Percentiles rank a stretch among this genome's conserved stretches.
Evolutionary conservation across 2,113 vertebrate genomes (phyloP).

Genomic region (Ivindomyrus marchei): DNA sequence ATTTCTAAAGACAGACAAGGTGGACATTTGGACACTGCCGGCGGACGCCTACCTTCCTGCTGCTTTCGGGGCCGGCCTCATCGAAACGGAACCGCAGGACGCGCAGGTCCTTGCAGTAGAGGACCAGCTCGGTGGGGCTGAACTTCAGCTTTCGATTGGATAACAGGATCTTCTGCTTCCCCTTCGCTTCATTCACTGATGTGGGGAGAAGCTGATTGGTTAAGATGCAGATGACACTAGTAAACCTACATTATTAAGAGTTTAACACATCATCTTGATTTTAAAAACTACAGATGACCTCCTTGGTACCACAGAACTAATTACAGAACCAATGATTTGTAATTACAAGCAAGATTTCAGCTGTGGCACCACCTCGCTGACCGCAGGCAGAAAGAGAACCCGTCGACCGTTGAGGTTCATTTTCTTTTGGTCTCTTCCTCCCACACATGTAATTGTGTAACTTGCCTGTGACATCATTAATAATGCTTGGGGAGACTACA

Average conservation of each 20-base stretch:
- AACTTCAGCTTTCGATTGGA: constrained; percentile 96
- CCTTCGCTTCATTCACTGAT: constrained; percentile 88
- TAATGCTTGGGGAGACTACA: not conserved
- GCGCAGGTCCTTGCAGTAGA: constrained; percentile 96
- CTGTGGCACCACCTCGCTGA: not conserved
- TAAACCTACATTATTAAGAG: not conserved
- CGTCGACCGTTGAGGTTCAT: not conserved
- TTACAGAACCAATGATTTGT: not conserved
- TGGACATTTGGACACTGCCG: not conserved
- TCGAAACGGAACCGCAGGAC: constrained; percentile 91
- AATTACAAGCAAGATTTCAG: not conserved
- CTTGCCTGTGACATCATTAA: not conserved
- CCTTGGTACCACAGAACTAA: not conserved
- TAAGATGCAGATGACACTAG: not conserved
- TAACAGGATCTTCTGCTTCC: constrained; percentile 88
- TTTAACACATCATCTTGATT: not conserved
- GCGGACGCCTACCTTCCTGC: constrained; percentile 75
- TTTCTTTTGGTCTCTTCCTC: not conserved
- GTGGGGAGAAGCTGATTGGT: not conserved
- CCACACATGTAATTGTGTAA: not conserved
- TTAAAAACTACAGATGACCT: not conserved
- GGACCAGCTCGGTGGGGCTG: constrained; percentile 90
- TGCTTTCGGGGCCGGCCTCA: constrained; percentile 88
- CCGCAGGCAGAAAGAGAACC: not conserved
- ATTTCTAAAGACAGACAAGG: not conserved